Evolutionary conservation across 2,888 invertebrate genomes (phyloP), one percentile per base, ranked within the genome.

Genomic region (Eumerus sabulonum): DNA sequence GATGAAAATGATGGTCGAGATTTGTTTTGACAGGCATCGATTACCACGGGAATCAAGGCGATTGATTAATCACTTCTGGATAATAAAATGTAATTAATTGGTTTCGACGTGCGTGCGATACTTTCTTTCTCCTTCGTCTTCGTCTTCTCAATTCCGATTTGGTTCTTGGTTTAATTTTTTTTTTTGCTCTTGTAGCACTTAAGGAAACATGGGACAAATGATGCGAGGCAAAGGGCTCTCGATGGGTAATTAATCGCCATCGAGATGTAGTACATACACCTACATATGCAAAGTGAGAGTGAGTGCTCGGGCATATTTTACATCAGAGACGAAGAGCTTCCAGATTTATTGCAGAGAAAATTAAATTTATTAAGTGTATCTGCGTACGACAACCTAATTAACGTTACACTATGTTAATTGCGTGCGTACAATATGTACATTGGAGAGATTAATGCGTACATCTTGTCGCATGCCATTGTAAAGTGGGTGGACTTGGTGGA

Each of bases 1-100:
- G 86, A 86, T 88, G 86, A 86, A 84, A 84, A 88, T 87, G 86
- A 86, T 87, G 85, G 85, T 85, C 85, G 85, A 86, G 85, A 86
- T 85, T 85, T 88, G 85, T 87, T 88, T 88, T 87, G 88, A 87
- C 88, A 86, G 84, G 84, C 84, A 79, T 79, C 79, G 79, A 79
- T 79, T 79, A 79, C 79, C 79, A 79, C 79, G 48, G 27, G 68
- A 79, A 74, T 79, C 74, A 79, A 79, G 79, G 68, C 74, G 54
- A 36, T 63, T 79, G 79, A 79, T 79, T 79, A 79, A 79, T 79
- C 74, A 67, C 64, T 79, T 79, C 73, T 79, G 79, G 79, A 79
- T 79, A 79, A 79, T 79, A 79, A 79, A 79, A 79, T 74, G 74
- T 79, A 56, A 79, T 79, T 79, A 79, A 79, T 79, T 74, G 68